Evolutionary conservation across 2,888 invertebrate genomes (phyloP).

Genomic region (Xylophagus ater): DNA sequence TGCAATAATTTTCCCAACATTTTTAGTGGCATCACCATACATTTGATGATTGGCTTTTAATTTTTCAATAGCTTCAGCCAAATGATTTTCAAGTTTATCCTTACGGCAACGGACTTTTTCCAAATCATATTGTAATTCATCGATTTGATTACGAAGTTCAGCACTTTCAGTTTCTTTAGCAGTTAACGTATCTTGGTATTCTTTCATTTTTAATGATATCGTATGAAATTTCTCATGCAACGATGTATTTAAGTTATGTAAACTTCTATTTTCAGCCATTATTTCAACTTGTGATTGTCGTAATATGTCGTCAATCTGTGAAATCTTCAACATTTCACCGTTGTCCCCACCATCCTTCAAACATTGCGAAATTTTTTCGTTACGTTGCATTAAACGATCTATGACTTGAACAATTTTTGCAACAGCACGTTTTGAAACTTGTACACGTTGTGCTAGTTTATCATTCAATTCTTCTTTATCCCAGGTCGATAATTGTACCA

Average conservation of each 20-base stretch:
- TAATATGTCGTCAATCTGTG: slow-evolving; percentile 63
- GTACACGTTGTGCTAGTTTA: slow-evolving; percentile 87
- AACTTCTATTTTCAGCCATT: slow-evolving; percentile 78
- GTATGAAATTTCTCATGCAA: slow-evolving; percentile 89
- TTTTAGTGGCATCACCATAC: slow-evolving; percentile 56
- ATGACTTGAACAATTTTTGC: slow-evolving; percentile 95
- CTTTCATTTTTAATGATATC: slow-evolving; percentile 80
- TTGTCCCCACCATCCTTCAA: slow-evolving; percentile 52
- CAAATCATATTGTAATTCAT: slow-evolving; percentile 88
- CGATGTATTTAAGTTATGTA: slow-evolving; percentile 84
- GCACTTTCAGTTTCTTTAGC: slow-evolving; percentile 90
- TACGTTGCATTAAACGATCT: slow-evolving; percentile 88
- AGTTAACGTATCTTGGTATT: slow-evolving; percentile 61
- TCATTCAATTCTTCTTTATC: slow-evolving; percentile 96
- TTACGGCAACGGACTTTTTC: slow-evolving; percentile 78
- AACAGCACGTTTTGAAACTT: slow-evolving; percentile 91
- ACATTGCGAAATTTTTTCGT: slow-evolving; percentile 84
- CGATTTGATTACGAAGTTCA: slow-evolving; percentile 89
- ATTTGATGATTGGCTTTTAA: slow-evolving; percentile 74
- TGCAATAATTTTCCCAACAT: slow-evolving; percentile 24
- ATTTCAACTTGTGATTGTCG: slow-evolving; percentile 77
- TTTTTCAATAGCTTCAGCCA: slow-evolving; percentile 87
- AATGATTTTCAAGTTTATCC: slow-evolving; percentile 83
- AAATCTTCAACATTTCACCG: slow-evolving; percentile 18
- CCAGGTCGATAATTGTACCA: slow-evolving; percentile 93